Base-by-base conservation (phyloP, 1,140 invertebrate genomes). In the Drosophila yakuba region DNA sequence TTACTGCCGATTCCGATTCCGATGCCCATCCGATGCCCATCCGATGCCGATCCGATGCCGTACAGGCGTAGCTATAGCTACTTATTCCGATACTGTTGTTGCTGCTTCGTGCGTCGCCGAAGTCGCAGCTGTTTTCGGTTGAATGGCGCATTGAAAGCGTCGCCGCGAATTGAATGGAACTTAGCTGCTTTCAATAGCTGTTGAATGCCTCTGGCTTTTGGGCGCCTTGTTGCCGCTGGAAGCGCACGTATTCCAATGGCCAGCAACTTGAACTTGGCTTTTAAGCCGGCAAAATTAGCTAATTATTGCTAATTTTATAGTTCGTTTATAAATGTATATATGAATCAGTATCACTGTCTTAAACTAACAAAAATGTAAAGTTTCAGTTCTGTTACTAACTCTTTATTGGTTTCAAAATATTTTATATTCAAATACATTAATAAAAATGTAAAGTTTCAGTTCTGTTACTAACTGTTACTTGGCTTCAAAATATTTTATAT, bases 91-190 rank as follows among this genome's bases (percentile, higher is more conserved):
- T 51, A 41, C 48, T 43, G 64, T 17, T 41, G 39, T 48, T 48
- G 12, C 47, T n/a, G 8, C 12, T 45, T 41, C 39, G 60, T 67
- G 63, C 63, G 69, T 50, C 44, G 69, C 45, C 41, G 45, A 32
- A 54, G 66, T 38, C 74, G 69, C 80, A 84, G 80, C 80, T 84
- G 76, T 74, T 81, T 62, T 66, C 66, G 61, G 78, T 84, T 85
- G 81, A 85, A 85, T 63, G 81, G 36, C 54, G 56, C 57, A 78
- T 78, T 78, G 75, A 77, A 77, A 77, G 64, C 74, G 12, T 12
- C 25, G 11, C 32, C 28, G 62, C 4, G 56, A 77, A 64, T 64
- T 78, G 64, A 78, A 78, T 59, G 43, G 58, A 59, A 71, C 25
- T 14, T 35, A 10, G 14, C 36, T 14, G 67, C 60, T 80, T 85